Evolutionary conservation across 2,888 invertebrate genomes (phyloP), one percentile per base, ranked within the genome.

Genomic region (Pseudolycoriella hygida): DNA sequence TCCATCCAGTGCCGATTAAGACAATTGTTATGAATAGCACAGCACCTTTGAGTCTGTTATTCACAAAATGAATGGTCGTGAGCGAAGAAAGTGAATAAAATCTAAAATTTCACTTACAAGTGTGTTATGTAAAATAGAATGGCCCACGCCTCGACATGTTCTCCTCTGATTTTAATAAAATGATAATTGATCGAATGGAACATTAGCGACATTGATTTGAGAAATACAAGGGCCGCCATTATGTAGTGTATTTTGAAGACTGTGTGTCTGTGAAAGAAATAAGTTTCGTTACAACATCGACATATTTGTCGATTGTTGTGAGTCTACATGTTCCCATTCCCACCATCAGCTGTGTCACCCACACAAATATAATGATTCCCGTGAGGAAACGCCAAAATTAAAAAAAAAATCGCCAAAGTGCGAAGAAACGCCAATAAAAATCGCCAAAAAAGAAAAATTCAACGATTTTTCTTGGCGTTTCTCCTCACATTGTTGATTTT

Each of bases 71-170:
- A 43, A 43, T 14, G 43, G 14, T 47, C 45, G 19, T 17, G 18
- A 11, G 20, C 8, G n/a, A n/a, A n/a, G n/a, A n/a, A n/a, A n/a
- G n/a, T n/a, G n/a, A n/a, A n/a, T n/a, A n/a, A n/a, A n/a, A n/a
- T n/a, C n/a, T n/a, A n/a, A n/a, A n/a, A n/a, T n/a, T n/a, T n/a
- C 11, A 76, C 82, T 77, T 67, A 87, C 79, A 98, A 71, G 71
- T 98, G 97, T n/a, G 93, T 92, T 44, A 97, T 84, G 58, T 97
- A 98, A 62, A 84, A 98, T 2, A 98, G 68, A 53, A 97, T 88
- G 1, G 97, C 97, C 96, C 97, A 98, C 0, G 94, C 86, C 18
- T 94, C 92, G 3, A 93, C 83, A 59, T 96, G 94, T 53, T 88
- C 86, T 1, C 97, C 97, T 51, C 83, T 76, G 14, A 76, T 79